These are phyloP conservation scores for Peromyscus leucopus DNA, from an alignment of 2,113 vertebrate genomes.

Conservation along the genomic window DNA sequence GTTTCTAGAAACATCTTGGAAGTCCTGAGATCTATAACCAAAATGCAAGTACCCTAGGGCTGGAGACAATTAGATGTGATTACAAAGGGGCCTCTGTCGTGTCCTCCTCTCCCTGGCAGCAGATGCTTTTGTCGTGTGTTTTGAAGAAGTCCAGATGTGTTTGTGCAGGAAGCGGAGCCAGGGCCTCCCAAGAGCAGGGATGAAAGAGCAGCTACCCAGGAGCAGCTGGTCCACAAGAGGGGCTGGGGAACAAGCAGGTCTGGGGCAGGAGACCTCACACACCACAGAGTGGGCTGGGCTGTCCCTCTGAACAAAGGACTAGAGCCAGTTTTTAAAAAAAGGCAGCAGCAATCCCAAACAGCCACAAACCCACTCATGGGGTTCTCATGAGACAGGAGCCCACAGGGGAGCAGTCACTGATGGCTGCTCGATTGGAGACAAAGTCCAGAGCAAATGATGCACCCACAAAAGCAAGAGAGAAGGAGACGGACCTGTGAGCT, in stretches of 20 bases:
- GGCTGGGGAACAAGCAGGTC: background rate
- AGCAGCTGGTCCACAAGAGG: constrained; percentile 39
- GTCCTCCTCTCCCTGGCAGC: constrained; percentile 1
- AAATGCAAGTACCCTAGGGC: background rate
- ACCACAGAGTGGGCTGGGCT: fast-evolving
- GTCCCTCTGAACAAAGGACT: background rate
- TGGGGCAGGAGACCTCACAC: background rate
- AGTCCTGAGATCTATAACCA: constrained; percentile 31
- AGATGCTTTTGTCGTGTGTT: constrained; percentile 65
- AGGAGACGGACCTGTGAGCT: fast-evolving
- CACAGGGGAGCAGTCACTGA: fast-evolving
- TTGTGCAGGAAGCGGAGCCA: background rate
- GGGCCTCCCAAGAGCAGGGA: constrained; percentile 48
- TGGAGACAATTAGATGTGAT: constrained; percentile 40
- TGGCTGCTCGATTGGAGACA: background rate
- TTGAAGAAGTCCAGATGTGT: constrained; percentile 74
- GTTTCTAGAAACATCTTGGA: background rate
- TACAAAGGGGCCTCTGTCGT: background rate
- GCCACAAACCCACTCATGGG: fast-evolving
- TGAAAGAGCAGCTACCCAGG: constrained; percentile 24
- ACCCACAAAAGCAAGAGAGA: background rate
- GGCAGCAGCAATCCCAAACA: no score
- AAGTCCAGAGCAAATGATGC: background rate
- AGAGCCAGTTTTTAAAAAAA: fast-evolving
- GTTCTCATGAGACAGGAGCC: fast-evolving